phyloP scores from a whole-genome alignment of 1,140 invertebrate species.

The Artemia franciscana region DNA sequence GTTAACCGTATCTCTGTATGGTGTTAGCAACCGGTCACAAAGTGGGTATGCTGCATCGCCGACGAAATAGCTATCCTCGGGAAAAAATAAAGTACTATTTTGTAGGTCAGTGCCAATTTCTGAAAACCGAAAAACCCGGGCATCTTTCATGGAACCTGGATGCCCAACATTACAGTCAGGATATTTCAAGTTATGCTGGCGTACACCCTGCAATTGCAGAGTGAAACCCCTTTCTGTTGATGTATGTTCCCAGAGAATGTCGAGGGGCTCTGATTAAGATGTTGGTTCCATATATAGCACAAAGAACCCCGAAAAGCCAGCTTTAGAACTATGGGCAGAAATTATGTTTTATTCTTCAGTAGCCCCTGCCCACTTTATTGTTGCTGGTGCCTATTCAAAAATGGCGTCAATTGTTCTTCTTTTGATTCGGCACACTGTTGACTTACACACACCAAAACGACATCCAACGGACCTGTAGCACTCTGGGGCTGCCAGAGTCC shows the following conservation, averaged over 20 bases:
- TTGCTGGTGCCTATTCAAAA: neutral
- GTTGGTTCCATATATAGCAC: neutral
- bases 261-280: neutral
- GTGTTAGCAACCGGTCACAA: neutral
- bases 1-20: neutral
- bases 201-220: too few relatives aligned
- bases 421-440: neutral
- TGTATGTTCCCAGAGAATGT: neutral
- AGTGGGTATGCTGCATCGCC: neutral
- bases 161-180: neutral
- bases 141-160: neutral
- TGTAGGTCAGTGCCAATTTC: neutral
- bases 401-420: neutral
- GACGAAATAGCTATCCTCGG: neutral
- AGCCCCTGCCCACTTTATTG: neutral
- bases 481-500: neutral
- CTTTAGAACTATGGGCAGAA: neutral
- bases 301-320: neutral
- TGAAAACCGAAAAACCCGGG: neutral
- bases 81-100: neutral
- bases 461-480: neutral
- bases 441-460: neutral
- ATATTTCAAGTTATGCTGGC: neutral
- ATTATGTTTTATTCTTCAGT: neutral
- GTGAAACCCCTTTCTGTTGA: neutral